Evolutionary conservation across 2,888 invertebrate genomes (phyloP), one percentile per base, ranked within the genome.

Genomic region (Nomada flava): DNA sequence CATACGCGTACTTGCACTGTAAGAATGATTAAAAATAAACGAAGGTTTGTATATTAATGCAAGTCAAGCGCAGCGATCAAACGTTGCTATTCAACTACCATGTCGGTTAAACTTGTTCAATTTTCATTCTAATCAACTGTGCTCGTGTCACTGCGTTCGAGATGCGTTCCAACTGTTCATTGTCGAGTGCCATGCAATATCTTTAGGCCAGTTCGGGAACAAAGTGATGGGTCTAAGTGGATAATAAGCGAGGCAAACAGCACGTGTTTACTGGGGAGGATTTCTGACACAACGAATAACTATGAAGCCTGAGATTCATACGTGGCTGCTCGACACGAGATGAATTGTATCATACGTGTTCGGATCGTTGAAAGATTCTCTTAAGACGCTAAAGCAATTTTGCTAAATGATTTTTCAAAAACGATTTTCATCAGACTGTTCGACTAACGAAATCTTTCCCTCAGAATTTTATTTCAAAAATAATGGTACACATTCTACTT

Each of bases 141-240:
- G 76, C 76, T 44, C 73, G 52, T 71, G 47, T 76, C 59, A 65
- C 52, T 72, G 72, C 74, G 63, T 83, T 74, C 78, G 83, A 83
- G 77, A 83, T 82, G 77, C 81, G 77, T 71, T 78, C 76, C 60
- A 55, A 42, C 57, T 64, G n/a, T 72, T 23, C 44, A 71, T 55
- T 65, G 20, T 83, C 74, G 67, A 79, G 73, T 83, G 83, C 79
- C 84, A 84, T 84, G 84, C 84, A 84, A 77, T 67, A 74, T 44
- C 36, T 57, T 65, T 68, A 68, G 82, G 78, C 70, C 63, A 26
- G 23, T 77, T 77, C 23, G 23, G 76, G 67, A 68, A 78, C 70
- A 76, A 71, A 50, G 69, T 78, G 71, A 68, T 74, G 73, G 69
- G 36, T 76, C 69, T 76, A 76, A 82, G 69, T 83, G 81, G 77